Evolutionary conservation across 2,888 invertebrate species (phyloP), one percentile per base, ranked within the genome.

Genomic region (Iphiclides podalirius): DNA sequence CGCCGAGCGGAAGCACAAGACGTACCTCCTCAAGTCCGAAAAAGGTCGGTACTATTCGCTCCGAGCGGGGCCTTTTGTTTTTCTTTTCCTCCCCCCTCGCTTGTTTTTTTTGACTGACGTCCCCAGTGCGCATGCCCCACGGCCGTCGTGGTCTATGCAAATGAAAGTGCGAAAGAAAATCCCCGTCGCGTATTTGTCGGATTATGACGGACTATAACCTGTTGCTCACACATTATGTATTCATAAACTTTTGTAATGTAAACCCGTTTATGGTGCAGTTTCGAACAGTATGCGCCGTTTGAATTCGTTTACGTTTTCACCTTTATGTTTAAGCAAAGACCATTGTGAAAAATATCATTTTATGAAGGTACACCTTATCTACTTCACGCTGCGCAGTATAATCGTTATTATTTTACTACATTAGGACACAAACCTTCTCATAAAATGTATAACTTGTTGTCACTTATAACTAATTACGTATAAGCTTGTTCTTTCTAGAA

Each of bases 1-100:
- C 36, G 90, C 92, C 4, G 94, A 94, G 72, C 90, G 91, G 64
- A 92, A 90, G 72, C 89, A 93, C 74, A 94, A 93, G 75, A 73
- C 90, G 39, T 77, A 93, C 61, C 87, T 94, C 42, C 90, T 92
- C 56, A 92, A 93, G 75, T 91, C 91, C 53, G 94, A 94, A 86
- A 92, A 93, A 89, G 91, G 94, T 94, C 75, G 89, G 90, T 83
- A 58, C 61, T 61, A 63, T 60, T 64, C 61, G 59, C 53, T 51
- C 58, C 56, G 50, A 44, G 47, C 45, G 50, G 55, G 54, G 44
- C 45, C 38, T 53, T 64, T 63, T 67, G 64, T 70, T 70, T 68
- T n/a, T n/a, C n/a, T n/a, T n/a, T n/a, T n/a, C n/a, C n/a, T 65
- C 54, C 58, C 60, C 60, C 59, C 68, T 12, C 31, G 3, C 11